phyloP scores from a whole-genome alignment of 1,140 invertebrate species.

The Brachionus manjavacas region DNA sequence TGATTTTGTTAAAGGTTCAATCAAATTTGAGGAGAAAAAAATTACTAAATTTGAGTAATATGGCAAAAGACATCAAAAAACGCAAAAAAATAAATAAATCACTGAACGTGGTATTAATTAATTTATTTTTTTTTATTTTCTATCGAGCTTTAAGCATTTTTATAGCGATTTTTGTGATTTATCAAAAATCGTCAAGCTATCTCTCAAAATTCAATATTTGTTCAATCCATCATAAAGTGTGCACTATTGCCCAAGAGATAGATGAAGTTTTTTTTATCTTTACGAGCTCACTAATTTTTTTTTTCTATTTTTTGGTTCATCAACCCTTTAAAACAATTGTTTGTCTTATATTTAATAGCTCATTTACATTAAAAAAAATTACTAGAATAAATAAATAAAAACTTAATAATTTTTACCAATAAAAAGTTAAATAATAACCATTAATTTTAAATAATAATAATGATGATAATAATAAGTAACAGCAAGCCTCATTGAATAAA shows the following conservation, averaged over 20 bases:
- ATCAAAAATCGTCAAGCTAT: not conserved
- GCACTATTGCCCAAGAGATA: not conserved
- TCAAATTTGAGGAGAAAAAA: not conserved
- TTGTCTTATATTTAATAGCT: too few relatives aligned
- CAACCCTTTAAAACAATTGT: not conserved
- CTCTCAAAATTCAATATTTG: not conserved
- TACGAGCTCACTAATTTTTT: not conserved
- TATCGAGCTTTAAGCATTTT: not conserved
- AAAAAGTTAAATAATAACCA: too few relatives aligned
- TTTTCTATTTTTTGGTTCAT: not conserved
- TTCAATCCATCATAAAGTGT: not conserved
- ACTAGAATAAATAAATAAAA: too few relatives aligned
- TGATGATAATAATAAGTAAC: too few relatives aligned
- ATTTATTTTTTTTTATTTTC: not conserved
- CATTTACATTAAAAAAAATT: too few relatives aligned
- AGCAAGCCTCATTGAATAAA: too few relatives aligned
- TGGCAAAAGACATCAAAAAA: not conserved
- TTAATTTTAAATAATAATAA: too few relatives aligned
- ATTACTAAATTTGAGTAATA: not conserved
- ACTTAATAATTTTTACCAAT: not conserved
- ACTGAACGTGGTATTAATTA: not conserved
- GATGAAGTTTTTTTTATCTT: not conserved
- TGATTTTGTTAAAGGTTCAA: not conserved
- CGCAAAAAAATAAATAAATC: not conserved
- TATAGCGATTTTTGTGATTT: not conserved